Percentiles rank a stretch among this genome's conserved stretches.
These are phyloP conservation scores for Ennomos quercinarius DNA, from an alignment of 2,888 invertebrate genomes.

Conservation along the genomic window DNA sequence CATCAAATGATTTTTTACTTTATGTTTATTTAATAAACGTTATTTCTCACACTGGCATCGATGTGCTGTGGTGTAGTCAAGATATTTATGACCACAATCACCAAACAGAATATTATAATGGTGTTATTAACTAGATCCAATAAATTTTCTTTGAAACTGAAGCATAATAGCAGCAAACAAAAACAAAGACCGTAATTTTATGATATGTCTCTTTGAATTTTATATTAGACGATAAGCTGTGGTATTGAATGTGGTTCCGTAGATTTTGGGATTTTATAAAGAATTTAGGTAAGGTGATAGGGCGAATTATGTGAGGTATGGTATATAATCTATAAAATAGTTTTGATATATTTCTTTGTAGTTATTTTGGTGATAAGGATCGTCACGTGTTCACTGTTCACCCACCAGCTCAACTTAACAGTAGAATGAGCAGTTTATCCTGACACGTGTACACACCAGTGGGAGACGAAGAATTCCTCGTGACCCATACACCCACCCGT, in stretches of 20 bases:
- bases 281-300: too few relatives aligned
- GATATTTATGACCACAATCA: conserved; percentile 26
- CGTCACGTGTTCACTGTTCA: too few relatives aligned
- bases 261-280: neutral
- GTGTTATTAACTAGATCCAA: conserved; percentile 43
- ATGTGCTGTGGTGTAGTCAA: conserved; percentile 17
- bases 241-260: conserved; percentile 26
- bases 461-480: too few relatives aligned
- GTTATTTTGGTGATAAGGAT: too few relatives aligned
- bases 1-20: conserved; percentile 45
- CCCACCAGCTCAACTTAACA: too few relatives aligned
- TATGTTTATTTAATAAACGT: conserved; percentile 37
- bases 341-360: too few relatives aligned
- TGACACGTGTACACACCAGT: too few relatives aligned
- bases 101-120: conserved; percentile 37
- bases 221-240: conserved; percentile 9
- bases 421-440: too few relatives aligned
- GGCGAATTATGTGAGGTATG: too few relatives aligned
- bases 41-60: conserved; percentile 22
- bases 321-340: too few relatives aligned
- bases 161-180: conserved; percentile 43
- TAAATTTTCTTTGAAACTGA: conserved; percentile 63
- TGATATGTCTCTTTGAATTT: conserved; percentile 57
- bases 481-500: too few relatives aligned
- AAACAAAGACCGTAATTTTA: conserved; percentile 53